Base-by-base conservation (phyloP, 2,888 invertebrate genomes). In the Lithophane socia region DNA sequence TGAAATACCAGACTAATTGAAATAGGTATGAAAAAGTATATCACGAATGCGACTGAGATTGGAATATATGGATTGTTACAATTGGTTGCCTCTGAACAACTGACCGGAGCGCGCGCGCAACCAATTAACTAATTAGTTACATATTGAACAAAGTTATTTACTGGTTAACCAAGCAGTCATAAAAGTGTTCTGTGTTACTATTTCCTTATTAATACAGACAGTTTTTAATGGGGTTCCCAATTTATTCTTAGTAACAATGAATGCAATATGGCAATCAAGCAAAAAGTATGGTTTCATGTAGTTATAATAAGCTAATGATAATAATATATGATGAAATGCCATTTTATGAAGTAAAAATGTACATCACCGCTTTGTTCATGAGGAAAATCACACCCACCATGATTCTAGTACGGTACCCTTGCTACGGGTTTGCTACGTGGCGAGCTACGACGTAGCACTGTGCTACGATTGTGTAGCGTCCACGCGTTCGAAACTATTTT, bases 361-460 rank as follows among this genome's bases (percentile, higher is more conserved):
- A n/a, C 10, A 2, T 37, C 21, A 13, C 16, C 3, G 37, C 54
- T 1, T 37, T 5, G 5, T 68, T 54, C 9, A 37, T 72, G 1
- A 68, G 24, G n/a, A 70, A 37, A 18, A 42, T n/a, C 1, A 37
- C 18, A 47, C 16, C 7, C 24, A 13, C 24, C 10, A 16, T 12
- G 49, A 49, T 18, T 66, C 13, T 44, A 58, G 4, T 52, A 21
- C n/a, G 42, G 9, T 52, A 8, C 24, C 18, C 8, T 64, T 37
- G 64, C 47, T 47, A 64, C n/a, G 47, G 9, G 13, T 37, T 37
- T 37, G 75, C 63, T 75, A 75, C 75, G 47, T 56, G 10, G 47
- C 16, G 9, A 42, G 56, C 75, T 75, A 75, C 75, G 75, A 16
- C 75, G 75, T 75, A 75, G 65, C 75, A 63, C 4, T 24, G 2